Conservation (phyloP, 2,888 invertebrate genomes). For the Corbicula japonica region DNA sequence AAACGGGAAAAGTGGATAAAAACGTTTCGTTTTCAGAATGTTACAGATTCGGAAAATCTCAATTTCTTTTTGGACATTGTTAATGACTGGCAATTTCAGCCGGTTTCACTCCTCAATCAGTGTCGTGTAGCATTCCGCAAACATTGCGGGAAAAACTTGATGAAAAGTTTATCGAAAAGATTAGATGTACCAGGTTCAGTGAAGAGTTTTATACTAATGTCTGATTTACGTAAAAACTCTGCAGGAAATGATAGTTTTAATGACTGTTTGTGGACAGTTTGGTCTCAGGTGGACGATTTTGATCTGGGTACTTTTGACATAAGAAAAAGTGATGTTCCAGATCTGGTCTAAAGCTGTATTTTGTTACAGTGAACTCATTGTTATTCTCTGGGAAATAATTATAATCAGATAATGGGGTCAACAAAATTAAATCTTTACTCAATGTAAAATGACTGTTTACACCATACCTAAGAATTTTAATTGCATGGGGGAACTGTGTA, state of each 20-base stretch:
- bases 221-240: constrained; percentile 15
- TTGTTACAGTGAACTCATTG: background rate
- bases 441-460: background rate
- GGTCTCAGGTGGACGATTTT: background rate
- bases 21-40: constrained; percentile 5
- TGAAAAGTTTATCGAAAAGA: constrained; percentile 1
- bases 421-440: background rate
- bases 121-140: constrained; percentile 24
- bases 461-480: too few species aligned
- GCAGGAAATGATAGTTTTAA: background rate
- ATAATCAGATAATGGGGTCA: background rate
- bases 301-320: background rate
- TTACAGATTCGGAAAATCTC: background rate
- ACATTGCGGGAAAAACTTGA: constrained; percentile 24
- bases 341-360: background rate
- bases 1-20: constrained; percentile 67
- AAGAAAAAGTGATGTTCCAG: constrained; percentile 13
- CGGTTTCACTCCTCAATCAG: constrained; percentile 24
- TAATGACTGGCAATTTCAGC: constrained; percentile 16
- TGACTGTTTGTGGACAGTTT: background rate
- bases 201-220: constrained; percentile 38
- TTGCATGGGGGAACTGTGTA: too few species aligned
- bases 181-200: constrained; percentile 19
- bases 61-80: background rate
- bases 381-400: background rate